A percentile compares a stretch with the other conserved stretches of the same genome.
These are phyloP conservation scores for Bradypodion pumilum DNA, from an alignment of 2,797 vertebrate species.

Conservation along the genomic window DNA sequence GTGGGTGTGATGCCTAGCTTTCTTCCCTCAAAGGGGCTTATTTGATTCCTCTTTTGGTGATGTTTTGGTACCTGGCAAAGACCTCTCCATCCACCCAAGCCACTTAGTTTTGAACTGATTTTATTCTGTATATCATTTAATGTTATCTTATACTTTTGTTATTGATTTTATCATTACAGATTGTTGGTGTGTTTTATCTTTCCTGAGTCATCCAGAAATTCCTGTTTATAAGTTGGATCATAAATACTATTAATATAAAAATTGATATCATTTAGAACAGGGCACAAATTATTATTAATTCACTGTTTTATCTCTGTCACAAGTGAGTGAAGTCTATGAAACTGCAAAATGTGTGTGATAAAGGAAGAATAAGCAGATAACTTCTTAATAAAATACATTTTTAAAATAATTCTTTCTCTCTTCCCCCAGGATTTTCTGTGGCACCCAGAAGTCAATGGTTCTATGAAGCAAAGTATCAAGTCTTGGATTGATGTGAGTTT, in stretches of 20 bases:
- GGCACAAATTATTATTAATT: background rate
- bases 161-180: background rate
- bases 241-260: background rate
- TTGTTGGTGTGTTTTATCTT: background rate
- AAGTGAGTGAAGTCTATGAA: background rate
- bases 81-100: background rate
- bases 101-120: background rate
- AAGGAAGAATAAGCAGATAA: background rate
- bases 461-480: conserved; percentile 90
- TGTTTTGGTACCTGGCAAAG: background rate
- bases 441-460: conserved; percentile 95
- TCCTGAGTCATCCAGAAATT: background rate
- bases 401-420: conserved; percentile 39
- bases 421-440: conserved; percentile 90
- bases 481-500: conserved; percentile 86
- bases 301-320: conserved; percentile 2
- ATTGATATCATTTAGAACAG: background rate
- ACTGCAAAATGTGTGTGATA: background rate
- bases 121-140: background rate
- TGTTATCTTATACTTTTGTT: background rate
- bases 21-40: no score
- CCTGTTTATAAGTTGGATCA: background rate
- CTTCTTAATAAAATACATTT: background rate
- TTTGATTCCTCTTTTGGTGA: no score
- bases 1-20: no score